Evolutionary conservation across 37 sponge, comb jelly and placozoan species (phyloP).

Genomic region (Dysidea cf. avara): DNA sequence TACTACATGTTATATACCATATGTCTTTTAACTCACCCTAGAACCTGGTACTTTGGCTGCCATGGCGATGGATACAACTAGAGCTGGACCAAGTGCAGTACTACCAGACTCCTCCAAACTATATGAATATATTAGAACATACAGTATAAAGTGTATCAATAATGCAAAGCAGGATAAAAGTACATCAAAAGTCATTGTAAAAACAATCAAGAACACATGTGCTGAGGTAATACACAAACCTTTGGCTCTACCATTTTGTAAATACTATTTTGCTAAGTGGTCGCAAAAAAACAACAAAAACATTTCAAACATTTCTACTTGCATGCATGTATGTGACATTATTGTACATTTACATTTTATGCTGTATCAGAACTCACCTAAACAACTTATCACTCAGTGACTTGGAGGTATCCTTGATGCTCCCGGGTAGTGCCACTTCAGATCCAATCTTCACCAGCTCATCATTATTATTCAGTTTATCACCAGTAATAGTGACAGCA

Average conservation of each 20-base stretch:
- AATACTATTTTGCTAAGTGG: no score
- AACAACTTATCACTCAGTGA: constrained; percentile 69
- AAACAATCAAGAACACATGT: no score
- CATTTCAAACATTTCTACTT: no score
- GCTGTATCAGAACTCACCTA: no score
- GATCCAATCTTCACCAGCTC: constrained; percentile 60
- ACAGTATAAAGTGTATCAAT: no score
- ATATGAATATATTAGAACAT: background rate
- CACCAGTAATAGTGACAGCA: constrained; percentile 75
- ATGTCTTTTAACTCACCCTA: constrained; percentile 35
- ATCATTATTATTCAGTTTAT: constrained; percentile 65
- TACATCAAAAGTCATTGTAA: no score
- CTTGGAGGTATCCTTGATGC: constrained; percentile 44
- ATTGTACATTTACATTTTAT: constrained; percentile 4
- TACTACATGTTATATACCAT: background rate
- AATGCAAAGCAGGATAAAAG: no score
- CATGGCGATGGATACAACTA: constrained; percentile 60
- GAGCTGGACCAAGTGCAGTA: constrained; percentile 87
- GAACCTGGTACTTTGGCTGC: constrained; percentile 76
- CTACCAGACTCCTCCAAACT: constrained; percentile 85
- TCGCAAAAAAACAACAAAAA: no score
- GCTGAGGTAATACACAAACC: no score
- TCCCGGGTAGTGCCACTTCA: constrained; percentile 54
- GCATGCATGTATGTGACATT: no score
- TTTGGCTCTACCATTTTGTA: no score